Evolutionary conservation across 1,140 invertebrate genomes (phyloP).

Genomic region (Coenobita brevimanus): DNA sequence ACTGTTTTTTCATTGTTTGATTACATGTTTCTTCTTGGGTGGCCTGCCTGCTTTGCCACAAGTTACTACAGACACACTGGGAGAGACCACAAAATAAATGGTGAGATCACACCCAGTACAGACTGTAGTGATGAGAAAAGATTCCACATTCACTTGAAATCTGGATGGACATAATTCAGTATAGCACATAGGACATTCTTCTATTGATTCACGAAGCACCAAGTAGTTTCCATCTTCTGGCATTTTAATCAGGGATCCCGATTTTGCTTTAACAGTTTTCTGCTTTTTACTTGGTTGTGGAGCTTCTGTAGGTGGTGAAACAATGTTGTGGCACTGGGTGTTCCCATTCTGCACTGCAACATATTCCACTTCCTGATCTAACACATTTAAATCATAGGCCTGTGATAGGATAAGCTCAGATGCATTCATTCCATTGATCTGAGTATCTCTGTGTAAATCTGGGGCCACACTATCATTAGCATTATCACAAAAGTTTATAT

Average conservation of each 20-base stretch:
- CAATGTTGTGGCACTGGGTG: background rate
- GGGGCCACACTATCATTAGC: background rate
- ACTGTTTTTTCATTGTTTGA: too few relatives aligned
- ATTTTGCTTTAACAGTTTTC: background rate
- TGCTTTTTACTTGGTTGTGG: background rate
- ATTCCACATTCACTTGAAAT: background rate
- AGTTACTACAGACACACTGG: too few relatives aligned
- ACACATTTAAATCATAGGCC: background rate
- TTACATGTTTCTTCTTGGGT: too few relatives aligned
- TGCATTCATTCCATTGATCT: too few relatives aligned
- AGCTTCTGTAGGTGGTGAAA: background rate
- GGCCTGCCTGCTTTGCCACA: too few relatives aligned
- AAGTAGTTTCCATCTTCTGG: background rate
- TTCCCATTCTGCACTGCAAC: background rate
- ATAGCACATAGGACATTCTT: slow-evolving; percentile 18
- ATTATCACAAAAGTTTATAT: background rate
- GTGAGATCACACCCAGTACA: background rate
- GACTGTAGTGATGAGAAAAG: background rate
- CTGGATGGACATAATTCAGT: background rate
- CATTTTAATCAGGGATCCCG: background rate
- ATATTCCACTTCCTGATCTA: background rate
- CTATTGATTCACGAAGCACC: background rate
- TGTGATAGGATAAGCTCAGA: background rate
- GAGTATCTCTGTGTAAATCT: too few relatives aligned
- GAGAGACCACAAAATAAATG: slow-evolving; percentile 1